Evolutionary conservation across 2,113 vertebrate genomes (phyloP).

Genomic region (Cyanoramphus novaezelandiae): DNA sequence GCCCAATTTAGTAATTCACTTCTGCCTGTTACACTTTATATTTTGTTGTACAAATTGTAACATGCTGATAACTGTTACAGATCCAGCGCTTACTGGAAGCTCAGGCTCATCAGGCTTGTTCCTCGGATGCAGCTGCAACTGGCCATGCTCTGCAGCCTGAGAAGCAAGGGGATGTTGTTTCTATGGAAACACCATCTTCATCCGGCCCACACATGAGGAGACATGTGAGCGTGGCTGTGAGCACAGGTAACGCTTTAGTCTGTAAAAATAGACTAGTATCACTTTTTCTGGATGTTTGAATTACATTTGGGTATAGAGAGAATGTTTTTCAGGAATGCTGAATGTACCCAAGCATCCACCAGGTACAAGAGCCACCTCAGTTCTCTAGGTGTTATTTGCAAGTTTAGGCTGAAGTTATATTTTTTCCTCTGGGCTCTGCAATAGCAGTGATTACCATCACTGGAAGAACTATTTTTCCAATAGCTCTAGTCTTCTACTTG

Average conservation of each 20-base stretch:
- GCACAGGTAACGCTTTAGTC: constrained; percentile 81
- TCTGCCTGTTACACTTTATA: neutral
- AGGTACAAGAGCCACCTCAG: neutral
- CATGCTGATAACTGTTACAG: constrained; percentile 60
- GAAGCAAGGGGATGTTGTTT: constrained; percentile 59
- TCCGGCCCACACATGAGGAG: constrained; percentile 45
- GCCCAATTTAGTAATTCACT: neutral
- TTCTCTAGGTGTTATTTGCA: neutral
- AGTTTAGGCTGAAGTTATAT: neutral
- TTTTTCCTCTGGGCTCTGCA: neutral
- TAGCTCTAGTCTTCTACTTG: neutral
- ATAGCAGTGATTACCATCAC: neutral
- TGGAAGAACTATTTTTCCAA: neutral
- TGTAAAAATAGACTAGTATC: neutral
- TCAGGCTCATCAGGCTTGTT: constrained; percentile 70
- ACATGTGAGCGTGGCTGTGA: constrained; percentile 90
- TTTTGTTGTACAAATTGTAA: neutral
- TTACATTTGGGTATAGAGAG: neutral
- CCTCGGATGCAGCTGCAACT: neutral
- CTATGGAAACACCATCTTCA: constrained; percentile 66
- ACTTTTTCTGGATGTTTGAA: neutral
- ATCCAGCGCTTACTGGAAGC: constrained; percentile 91
- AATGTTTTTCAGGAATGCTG: neutral
- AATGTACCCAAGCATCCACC: accelerated
- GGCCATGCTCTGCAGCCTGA: neutral